Conservation (phyloP, 2,888 invertebrate species). For the Andrena bucephala region DNA sequence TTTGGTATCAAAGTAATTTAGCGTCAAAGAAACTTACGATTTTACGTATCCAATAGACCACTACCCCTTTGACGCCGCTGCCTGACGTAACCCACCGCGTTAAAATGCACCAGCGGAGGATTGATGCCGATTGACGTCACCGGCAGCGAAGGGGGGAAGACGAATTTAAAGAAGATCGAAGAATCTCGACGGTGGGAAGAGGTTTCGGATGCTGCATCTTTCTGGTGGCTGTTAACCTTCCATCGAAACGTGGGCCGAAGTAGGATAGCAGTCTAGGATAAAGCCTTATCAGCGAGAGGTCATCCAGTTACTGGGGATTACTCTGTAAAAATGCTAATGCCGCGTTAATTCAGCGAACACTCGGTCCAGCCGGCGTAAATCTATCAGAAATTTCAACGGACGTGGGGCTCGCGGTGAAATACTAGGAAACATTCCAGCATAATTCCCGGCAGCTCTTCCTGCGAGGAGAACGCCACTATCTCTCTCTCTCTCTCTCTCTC, state of each 20-base stretch:
- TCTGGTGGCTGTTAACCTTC: no score
- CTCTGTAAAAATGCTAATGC: slow-evolving; percentile 23
- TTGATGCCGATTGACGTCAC: slow-evolving; percentile 23
- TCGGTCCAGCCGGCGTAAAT: slow-evolving; percentile 36
- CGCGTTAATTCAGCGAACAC: slow-evolving; percentile 30
- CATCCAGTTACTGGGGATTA: background rate
- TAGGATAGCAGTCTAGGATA: no score
- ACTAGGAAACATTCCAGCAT: slow-evolving; percentile 65
- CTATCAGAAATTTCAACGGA: slow-evolving; percentile 49
- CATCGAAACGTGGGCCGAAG: no score
- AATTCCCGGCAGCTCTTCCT: slow-evolving; percentile 59
- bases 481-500: slow-evolving; percentile 14
- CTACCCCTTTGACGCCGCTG: background rate
- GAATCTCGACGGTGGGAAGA: background rate
- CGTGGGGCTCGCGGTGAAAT: slow-evolving; percentile 33
- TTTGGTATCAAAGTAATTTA: no score
- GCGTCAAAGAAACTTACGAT: no score
- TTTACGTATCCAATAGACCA: no score
- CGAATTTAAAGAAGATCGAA: background rate
- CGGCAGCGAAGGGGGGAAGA: background rate
- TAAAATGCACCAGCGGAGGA: slow-evolving; percentile 23
- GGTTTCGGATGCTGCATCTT: no score
- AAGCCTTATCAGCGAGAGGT: no score
- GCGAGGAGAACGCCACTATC: slow-evolving; percentile 38
- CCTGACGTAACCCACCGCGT: slow-evolving; percentile 18